phyloP scores from a whole-genome alignment of 2,888 invertebrate species.

The Coenonympha glycerion region DNA sequence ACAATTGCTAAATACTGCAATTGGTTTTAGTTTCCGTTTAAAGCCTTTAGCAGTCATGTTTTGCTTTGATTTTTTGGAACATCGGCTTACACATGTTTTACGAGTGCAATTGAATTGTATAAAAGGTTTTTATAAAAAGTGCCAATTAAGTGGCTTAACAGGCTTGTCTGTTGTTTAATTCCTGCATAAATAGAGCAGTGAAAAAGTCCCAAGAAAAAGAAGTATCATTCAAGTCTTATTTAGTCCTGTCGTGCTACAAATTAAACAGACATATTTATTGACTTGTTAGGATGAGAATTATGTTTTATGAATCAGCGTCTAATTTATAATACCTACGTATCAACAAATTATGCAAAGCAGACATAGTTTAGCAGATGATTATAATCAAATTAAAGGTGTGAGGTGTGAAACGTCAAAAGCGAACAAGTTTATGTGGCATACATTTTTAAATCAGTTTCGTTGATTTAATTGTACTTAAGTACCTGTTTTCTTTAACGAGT shows the following conservation, averaged over 20 bases:
- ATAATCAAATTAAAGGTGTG: constrained; percentile 5
- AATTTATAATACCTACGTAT: not conserved
- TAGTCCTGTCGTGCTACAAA: not conserved
- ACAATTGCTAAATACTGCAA: too few relatives aligned
- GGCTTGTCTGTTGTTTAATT: not conserved
- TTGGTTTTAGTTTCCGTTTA: not conserved
- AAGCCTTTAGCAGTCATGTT: too few relatives aligned
- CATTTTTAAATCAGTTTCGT: not conserved
- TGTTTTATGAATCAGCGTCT: not conserved
- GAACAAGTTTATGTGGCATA: not conserved
- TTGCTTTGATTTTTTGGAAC: not conserved
- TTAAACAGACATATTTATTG: not conserved
- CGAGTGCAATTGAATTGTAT: not conserved
- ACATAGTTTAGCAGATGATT: not conserved
- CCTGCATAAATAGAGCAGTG: not conserved
- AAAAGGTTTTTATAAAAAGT: not conserved
- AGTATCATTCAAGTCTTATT: not conserved
- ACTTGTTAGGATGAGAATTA: not conserved
- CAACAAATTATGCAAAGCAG: constrained; percentile 2
- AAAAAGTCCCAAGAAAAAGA: not conserved
- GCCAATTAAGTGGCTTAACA: not conserved
- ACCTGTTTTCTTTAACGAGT: not conserved
- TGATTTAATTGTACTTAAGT: not conserved
- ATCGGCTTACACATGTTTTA: not conserved
- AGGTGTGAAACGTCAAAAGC: not conserved